Evolutionary conservation across 2,113 vertebrate species (phyloP), one percentile per base, ranked within the genome.

Genomic region (Periophthalmodon schlosseri): DNA sequence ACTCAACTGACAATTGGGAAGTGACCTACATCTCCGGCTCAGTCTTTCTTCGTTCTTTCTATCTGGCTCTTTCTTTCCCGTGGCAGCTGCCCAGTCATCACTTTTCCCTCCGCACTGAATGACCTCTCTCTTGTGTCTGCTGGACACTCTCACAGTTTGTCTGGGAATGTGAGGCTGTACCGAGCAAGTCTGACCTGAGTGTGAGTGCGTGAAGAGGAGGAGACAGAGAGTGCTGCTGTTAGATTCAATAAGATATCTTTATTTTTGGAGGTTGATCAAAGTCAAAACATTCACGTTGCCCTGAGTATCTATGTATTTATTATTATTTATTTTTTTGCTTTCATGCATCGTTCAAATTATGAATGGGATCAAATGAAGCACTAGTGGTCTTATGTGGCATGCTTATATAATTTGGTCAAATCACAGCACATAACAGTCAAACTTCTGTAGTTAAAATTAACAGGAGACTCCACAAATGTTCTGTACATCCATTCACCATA

Each of bases 11-110:
- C 88, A 87, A 88, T 85, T 87, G 88, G 89, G 89, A 88, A 87
- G 83, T 91, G 86, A 91, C 88, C 89, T 91, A 88, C 76, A 88
- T 88, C 87, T 85, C 78, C 77, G 80, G 74, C 86, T 69, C 78
- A 34, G 28, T 79, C 77, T 88, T 83, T 86, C 85, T 80, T 87
- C 69, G 77, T 80, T 82, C 80, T 81, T 60, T 76, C 84, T 86
- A 86, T 88, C 89, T 87, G 80, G 77, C 78, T 87, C 85, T 86
- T 89, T 89, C 85, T 86, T 85, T 87, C 81, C 79, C 80, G 86
- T 91, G 87, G 88, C 85, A 91, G 89, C 86, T 89, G 89, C 85
- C 85, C 84, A 87, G 88, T 91, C 89, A 91, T 88, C 86, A 89
- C 76, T 87, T 86, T 82, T 60, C 57, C 57, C 57, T 80, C 65